Evolutionary conservation across 1,140 invertebrate genomes (phyloP), one percentile per base, ranked within the genome.

Genomic region (Brachionus paranguensis): DNA sequence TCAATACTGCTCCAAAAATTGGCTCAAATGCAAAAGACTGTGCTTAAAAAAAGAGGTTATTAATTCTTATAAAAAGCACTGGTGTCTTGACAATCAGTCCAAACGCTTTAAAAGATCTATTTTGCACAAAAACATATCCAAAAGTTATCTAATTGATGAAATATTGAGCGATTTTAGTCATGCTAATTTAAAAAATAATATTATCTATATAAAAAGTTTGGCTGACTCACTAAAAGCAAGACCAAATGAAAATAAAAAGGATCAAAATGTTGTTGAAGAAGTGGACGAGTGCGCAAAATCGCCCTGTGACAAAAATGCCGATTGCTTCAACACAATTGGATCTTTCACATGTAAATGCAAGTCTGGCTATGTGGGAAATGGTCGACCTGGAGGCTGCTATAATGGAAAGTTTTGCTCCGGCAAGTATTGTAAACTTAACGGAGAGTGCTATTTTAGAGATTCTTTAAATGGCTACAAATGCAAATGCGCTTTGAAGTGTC

Each of bases 211-310:
- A 14, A 65, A 64, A 83, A 76, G 14, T 8, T 17, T 78, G 33
- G 17, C 24, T 14, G 27, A 85, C 24, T 85, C 60, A 10, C 70
- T 70, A 33, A 86, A 55, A 11, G 33, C 68, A 53, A 45, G 55
- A 14, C 76, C 60, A 50, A 43, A 17, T 20, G 4, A 14, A 50
- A 29, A 72, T n/a, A 53, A 20, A 83, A 24, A 8, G 45, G 17
- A 65, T 12, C 17, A 68, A 43, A 43, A 68, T 86, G 3, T 92
- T 14, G n/a, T 20, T 3, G 8, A 10, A 8, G 95, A 96, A 88
- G 94, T 95, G 85, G 93, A 96, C 88, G 95, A 96, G 87, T 96
- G 95, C 89, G 85, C 88, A 12, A 87, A 93, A n/a, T 93, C 93
- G 41, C 92, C 92, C 8, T 95, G 94, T 89, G 93, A 95, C 87